Percentiles rank a stretch among this genome's conserved stretches.
These are phyloP conservation scores for Pseudomyrmex dendroicus DNA, from an alignment of 1,140 invertebrate genomes.

Conservation along the genomic window DNA sequence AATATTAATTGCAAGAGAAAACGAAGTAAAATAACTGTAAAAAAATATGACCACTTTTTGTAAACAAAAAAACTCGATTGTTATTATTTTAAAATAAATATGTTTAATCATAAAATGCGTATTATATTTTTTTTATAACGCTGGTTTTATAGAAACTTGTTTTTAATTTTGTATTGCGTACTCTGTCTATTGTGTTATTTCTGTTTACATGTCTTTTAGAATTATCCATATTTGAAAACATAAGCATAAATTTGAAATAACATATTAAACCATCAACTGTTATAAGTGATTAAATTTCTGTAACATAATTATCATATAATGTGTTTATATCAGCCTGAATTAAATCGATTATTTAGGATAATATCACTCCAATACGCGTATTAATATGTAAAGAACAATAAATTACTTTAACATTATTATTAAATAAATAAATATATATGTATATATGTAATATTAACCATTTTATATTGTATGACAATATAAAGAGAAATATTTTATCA, in stretches of 20 bases:
- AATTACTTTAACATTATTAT: too few species aligned
- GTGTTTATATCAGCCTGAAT: background rate
- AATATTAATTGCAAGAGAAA: too few species aligned
- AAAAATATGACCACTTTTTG: too few species aligned
- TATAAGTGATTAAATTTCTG: background rate
- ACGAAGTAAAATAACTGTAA: too few species aligned
- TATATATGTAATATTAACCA: too few species aligned
- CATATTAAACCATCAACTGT: background rate
- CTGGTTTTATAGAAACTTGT: background rate
- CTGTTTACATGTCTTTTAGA: background rate
- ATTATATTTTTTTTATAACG: background rate
- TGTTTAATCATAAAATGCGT: background rate
- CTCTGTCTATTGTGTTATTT: background rate
- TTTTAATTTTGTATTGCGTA: background rate
- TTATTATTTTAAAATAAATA: background rate
- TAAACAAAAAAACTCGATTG: too few species aligned
- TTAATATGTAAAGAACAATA: too few species aligned
- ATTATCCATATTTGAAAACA: slow-evolving; percentile 8
- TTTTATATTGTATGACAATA: too few species aligned
- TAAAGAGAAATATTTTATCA: too few species aligned
- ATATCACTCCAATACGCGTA: too few species aligned
- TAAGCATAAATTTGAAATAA: background rate
- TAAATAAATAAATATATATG: too few species aligned
- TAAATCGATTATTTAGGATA: background rate
- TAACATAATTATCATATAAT: background rate